Conservation (phyloP, 2,113 vertebrate genomes). For the Pteruthius melanotis region DNA sequence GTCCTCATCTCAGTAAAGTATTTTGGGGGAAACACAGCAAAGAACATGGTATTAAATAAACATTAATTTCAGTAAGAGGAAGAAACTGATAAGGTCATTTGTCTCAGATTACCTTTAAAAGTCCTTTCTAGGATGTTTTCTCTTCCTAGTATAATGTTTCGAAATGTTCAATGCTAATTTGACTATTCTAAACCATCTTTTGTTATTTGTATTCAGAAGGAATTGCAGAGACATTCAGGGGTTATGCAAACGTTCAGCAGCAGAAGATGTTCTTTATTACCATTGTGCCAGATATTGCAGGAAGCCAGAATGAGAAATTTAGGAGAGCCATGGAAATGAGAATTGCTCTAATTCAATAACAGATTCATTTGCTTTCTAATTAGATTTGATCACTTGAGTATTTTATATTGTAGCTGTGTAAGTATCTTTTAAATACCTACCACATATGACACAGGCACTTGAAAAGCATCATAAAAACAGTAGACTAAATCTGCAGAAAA, state of each 20-base stretch:
- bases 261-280: background rate
- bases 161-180: background rate
- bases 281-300: background rate
- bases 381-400: background rate
- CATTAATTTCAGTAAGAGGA: background rate
- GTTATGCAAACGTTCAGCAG: background rate
- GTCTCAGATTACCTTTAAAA: background rate
- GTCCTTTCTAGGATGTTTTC: background rate
- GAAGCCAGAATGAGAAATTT: slow-evolving; percentile 15
- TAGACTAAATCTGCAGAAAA: background rate
- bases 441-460: background rate
- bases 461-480: background rate
- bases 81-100: background rate
- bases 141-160: background rate
- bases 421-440: slow-evolving; percentile 4
- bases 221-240: background rate
- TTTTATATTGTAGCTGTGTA: background rate
- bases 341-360: slow-evolving; percentile 24
- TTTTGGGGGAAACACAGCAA: background rate
- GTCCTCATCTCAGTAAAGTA: background rate
- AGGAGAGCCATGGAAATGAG: slow-evolving; percentile 20
- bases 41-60: background rate
- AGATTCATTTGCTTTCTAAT: slow-evolving; percentile 20
- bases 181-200: background rate
- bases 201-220: background rate